Percentiles rank a stretch among this genome's conserved stretches.
These are phyloP conservation scores for Oscheius sp. DNA, from an alignment of 1,140 invertebrate species.

Conservation along the genomic window DNA sequence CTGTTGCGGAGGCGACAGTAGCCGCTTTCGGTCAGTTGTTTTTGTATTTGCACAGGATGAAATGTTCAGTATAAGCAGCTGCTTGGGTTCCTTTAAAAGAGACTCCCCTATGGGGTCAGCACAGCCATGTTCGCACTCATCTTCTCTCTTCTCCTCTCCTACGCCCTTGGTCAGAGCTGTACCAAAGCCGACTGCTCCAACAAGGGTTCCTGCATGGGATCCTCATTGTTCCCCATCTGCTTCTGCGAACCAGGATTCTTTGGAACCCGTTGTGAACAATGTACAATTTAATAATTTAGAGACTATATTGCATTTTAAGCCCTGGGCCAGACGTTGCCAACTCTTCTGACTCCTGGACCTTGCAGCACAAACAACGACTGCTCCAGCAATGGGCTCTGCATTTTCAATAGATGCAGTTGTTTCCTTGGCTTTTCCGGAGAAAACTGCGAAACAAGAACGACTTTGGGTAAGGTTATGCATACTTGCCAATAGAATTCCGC, in stretches of 20 bases:
- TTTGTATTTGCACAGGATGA: too few species aligned
- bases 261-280: constrained; percentile 27
- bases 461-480: not conserved
- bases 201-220: constrained; percentile 16
- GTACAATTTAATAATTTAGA: not conserved
- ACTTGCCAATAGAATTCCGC: not conserved
- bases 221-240: constrained; percentile 4
- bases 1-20: too few species aligned
- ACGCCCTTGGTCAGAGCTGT: constrained; percentile 7
- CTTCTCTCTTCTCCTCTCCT: not conserved
- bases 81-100: too few species aligned
- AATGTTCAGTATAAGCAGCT: too few species aligned
- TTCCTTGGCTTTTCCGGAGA: not conserved
- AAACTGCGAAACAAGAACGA: not conserved
- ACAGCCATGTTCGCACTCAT: too few species aligned
- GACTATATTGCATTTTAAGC: not conserved
- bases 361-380: not conserved
- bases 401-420: not conserved
- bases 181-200: not conserved
- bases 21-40: too few species aligned
- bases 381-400: not conserved
- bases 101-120: too few species aligned
- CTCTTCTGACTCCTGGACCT: not conserved
- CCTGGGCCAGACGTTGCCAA: not conserved
- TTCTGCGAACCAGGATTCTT: constrained; percentile 28